Evolutionary conservation across 2,797 vertebrate genomes (phyloP), one percentile per base, ranked within the genome.

Genomic region (Smutsia gigantea): DNA sequence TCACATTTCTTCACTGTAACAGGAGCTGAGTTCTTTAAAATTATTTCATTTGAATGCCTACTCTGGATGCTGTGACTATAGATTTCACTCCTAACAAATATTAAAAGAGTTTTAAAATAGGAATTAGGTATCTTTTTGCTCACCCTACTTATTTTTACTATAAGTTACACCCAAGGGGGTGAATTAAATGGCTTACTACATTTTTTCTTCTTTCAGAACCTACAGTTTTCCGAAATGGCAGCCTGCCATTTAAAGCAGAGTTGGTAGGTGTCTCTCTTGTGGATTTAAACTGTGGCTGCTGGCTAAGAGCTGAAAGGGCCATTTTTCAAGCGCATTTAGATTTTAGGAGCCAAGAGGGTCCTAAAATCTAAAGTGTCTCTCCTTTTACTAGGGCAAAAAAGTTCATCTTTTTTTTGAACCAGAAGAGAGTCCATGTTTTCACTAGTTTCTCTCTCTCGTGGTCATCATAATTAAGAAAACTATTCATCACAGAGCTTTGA

Each of bases 321-420:
- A 92, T 97, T 97, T 97, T 98, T 69, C 90, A 95, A 95, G 87
- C 69, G 78, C n/a, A 84, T 88, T 93, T 86, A 95, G 68, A 69
- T 95, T 95, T 84, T 93, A 95, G 93, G 95, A 98, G 95, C 69
- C 85, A 93, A 51, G 53, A 96, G 66, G 71, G n/a, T 82, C 64
- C 90, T 97, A 95, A 95, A 93, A 97, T 78, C 86, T 90, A 46
- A 87, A 95, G 92, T 95, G 85, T 59, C 29, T 53, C 92, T 97
- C 84, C 49, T 95, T 68, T 91, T 93, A 90, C 7, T 63, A 61
- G 68, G 51, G 31, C 9, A 4, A 82, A 17, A 10, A 53, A 59
- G 37, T 78, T 94, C 96, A 78, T 49, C 72, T 96, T 95, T 86
- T 87, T 95, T 93, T 94, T 75, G 23, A 97, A 97, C 66, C 25